These are phyloP conservation scores for Baronia brevicornis DNA, from an alignment of 2,888 invertebrate species.

Conservation along the genomic window DNA sequence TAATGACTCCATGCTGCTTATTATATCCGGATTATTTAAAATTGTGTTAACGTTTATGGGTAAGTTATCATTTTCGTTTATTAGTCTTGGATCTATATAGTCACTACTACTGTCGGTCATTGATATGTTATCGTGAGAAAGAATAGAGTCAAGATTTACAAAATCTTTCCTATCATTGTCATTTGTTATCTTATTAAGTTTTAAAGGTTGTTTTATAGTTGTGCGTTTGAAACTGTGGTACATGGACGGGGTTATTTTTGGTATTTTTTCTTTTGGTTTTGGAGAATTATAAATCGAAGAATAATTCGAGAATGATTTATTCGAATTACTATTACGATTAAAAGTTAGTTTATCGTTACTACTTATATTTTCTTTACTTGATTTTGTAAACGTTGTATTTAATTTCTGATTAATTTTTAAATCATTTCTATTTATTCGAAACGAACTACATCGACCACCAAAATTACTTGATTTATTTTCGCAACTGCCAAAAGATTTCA, in stretches of 20 bases:
- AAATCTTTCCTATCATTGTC: constrained; percentile 54
- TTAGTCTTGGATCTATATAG: constrained; percentile 76
- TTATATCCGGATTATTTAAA: constrained; percentile 66
- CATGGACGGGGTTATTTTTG: constrained; percentile 66
- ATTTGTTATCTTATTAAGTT: constrained; percentile 64
- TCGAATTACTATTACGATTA: constrained; percentile 54
- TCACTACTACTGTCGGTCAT: constrained; percentile 68
- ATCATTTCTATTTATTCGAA: constrained; percentile 60
- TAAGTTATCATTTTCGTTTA: constrained; percentile 82
- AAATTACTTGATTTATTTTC: constrained; percentile 49
- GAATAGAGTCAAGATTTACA: constrained; percentile 66
- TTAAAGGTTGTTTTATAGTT: constrained; percentile 58
- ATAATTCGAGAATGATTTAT: constrained; percentile 65
- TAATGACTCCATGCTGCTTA: constrained; percentile 71
- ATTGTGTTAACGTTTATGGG: constrained; percentile 75
- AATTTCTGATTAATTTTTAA: constrained; percentile 63
- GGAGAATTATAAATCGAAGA: constrained; percentile 63
- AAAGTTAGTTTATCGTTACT: constrained; percentile 51
- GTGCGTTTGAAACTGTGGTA: constrained; percentile 66
- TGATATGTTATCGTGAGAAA: constrained; percentile 57
- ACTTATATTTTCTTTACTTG: constrained; percentile 67
- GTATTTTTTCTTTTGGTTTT: constrained; percentile 66
- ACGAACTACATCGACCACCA: constrained; percentile 64
- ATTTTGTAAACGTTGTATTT: constrained; percentile 65
- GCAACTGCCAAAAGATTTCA: constrained; percentile 68